These are phyloP conservation scores for Pantherophis alleghaniensis DNA, from an alignment of 2,797 vertebrate species.

Conservation along the genomic window DNA sequence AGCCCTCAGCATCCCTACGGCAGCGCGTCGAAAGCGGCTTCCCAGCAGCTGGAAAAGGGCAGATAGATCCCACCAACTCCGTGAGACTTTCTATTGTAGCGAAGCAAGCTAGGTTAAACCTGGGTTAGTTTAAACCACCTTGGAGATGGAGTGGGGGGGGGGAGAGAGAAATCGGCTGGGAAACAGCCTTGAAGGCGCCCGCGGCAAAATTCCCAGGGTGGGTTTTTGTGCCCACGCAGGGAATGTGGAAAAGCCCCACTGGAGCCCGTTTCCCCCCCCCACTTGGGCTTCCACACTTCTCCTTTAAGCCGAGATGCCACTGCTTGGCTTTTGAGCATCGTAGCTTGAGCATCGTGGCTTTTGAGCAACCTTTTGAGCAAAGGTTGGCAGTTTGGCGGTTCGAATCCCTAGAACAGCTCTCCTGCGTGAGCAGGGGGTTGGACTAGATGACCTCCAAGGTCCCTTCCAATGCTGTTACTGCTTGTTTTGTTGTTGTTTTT, in stretches of 20 bases:
- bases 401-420: too few relatives aligned
- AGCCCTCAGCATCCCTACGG: not conserved
- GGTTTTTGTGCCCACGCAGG: not conserved
- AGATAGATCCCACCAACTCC: not conserved
- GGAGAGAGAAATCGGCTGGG: not conserved
- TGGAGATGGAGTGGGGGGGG: fast-evolving
- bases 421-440: too few relatives aligned
- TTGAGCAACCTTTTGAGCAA: too few relatives aligned
- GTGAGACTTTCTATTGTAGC: not conserved
- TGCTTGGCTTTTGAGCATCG: not conserved
- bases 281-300: not conserved
- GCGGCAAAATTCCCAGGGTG: not conserved
- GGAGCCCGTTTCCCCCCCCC: too few relatives aligned
- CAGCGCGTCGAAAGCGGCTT: not conserved
- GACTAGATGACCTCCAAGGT: too few relatives aligned
- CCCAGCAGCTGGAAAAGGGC: too few relatives aligned
- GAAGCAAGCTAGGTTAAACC: not conserved
- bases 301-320: not conserved
- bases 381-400: too few relatives aligned
- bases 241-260: not conserved
- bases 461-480: too few relatives aligned
- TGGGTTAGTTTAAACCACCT: not conserved
- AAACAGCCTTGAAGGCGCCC: fast-evolving
- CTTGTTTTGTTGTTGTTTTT: too few relatives aligned
- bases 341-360: not conserved